Conservation (phyloP, 2,113 vertebrate genomes). For the Camelus bactrianus region DNA sequence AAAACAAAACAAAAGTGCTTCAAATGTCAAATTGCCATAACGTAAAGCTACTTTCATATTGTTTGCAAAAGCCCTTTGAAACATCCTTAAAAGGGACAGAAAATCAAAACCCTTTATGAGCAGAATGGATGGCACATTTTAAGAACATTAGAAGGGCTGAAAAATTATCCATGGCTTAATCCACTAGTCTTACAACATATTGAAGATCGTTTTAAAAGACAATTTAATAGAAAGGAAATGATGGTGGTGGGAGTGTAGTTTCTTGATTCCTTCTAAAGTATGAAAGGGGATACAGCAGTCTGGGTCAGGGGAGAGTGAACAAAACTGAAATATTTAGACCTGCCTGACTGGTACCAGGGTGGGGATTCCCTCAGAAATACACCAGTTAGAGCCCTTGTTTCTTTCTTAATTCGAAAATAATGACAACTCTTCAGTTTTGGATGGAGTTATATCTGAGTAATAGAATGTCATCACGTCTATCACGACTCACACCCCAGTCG, state of each 20-base stretch:
- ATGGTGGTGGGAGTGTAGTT: too few species aligned
- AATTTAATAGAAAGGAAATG: background rate
- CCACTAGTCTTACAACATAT: background rate
- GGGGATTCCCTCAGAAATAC: accelerated
- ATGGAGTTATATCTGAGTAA: background rate
- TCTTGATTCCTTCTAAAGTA: background rate
- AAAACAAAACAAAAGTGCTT: background rate
- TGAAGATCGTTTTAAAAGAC: background rate
- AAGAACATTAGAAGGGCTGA: accelerated
- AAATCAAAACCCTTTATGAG: background rate
- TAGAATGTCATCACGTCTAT: accelerated
- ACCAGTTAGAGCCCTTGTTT: accelerated
- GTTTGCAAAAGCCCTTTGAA: background rate
- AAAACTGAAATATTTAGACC: too few species aligned
- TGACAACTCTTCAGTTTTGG: background rate
- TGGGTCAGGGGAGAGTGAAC: too few species aligned
- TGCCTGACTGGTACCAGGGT: accelerated
- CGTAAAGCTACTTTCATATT: background rate
- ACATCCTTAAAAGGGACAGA: too few species aligned
- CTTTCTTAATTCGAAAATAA: background rate
- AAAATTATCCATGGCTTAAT: accelerated
- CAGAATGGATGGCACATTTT: background rate
- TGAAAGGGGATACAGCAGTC: background rate
- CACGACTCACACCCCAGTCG: accelerated
- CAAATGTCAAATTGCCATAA: accelerated